Evolutionary conservation across 2,113 vertebrate genomes (phyloP).

Genomic region (Colinus virginianus): DNA sequence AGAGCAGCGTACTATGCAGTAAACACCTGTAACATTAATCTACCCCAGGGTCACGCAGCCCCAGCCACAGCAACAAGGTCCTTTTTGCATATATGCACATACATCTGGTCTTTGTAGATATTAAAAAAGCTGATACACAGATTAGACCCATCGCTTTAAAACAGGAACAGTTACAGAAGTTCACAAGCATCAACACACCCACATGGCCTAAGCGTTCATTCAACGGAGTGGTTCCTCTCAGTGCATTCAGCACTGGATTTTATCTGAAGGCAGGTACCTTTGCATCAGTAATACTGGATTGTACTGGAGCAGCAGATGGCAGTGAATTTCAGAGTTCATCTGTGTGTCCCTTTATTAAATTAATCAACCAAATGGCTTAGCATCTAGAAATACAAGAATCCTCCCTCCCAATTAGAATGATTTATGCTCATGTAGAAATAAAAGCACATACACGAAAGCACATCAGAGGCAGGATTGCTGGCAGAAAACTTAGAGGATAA

Average conservation of each 20-base stretch:
- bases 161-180: neutral
- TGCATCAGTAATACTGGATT: neutral
- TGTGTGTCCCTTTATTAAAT: slow-evolving; percentile 5
- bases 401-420: neutral
- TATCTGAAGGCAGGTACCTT: neutral
- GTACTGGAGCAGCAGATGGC: slow-evolving; percentile 4
- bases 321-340: slow-evolving; percentile 12
- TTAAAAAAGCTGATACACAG: neutral
- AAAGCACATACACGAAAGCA: slow-evolving; percentile 3
- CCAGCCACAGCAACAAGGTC: neutral
- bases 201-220: neutral
- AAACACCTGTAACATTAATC: neutral
- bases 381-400: slow-evolving; percentile 50
- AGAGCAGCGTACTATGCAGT: neutral
- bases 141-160: neutral
- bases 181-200: neutral
- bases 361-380: slow-evolving; percentile 43
- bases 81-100: neutral
- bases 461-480: neutral
- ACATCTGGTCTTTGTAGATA: neutral
- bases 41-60: neutral
- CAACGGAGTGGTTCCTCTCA: neutral
- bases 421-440: slow-evolving; percentile 3
- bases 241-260: neutral
- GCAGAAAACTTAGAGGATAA: neutral